Base-by-base conservation (phyloP, 2,888 invertebrate species). In the Drosophila cognata region DNA sequence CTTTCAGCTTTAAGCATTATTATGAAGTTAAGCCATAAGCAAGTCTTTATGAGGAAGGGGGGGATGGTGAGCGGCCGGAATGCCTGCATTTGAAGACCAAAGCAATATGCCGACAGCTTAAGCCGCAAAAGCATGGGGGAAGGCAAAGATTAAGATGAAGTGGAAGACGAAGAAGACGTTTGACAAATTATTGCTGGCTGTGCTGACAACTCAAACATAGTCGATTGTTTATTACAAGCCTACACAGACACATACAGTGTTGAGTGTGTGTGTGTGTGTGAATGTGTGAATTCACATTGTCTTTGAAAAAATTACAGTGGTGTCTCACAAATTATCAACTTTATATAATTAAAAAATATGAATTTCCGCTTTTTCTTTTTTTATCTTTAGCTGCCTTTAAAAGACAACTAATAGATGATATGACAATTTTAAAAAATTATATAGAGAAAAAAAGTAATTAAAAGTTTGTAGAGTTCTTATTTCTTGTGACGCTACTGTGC, bases 161-260 rank as follows among this genome's bases (percentile, higher is more conserved):
- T 36, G 25, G 35, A 36, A 46, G 60, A 25, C 59, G 68, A 51
- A 59, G 64, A 50, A 68, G 81, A 84, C 74, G 77, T 81, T 90
- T 87, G 90, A 87, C 90, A 87, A 87, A 87, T 87, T 87, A 87
- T 81, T 89, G 79, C 74, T 74, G 61, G 72, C 68, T 78, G 80
- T 65, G 87, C 75, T 90, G 90, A 87, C 87, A 87, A 84, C 88
- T 84, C 64, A 69, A 81, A 81, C 78, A 74, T 71, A 38, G 52
- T 72, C 82, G 79, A 79, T 82, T 82, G 74, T 82, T 77, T 89
- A 88, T 85, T 77, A 71, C 68, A 87, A 74, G 43, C 77, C 77
- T 58, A 83, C 70, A 61, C 50, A 56, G 52, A n/a, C 13, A 33
- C 33, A 16, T 38, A 11, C 55, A 33, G 31, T 21, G 66, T 16